A percentile compares a stretch with the other conserved stretches of the same genome.
phyloP scores from a whole-genome alignment of 2,888 invertebrate genomes.

The Xylocampa areola region DNA sequence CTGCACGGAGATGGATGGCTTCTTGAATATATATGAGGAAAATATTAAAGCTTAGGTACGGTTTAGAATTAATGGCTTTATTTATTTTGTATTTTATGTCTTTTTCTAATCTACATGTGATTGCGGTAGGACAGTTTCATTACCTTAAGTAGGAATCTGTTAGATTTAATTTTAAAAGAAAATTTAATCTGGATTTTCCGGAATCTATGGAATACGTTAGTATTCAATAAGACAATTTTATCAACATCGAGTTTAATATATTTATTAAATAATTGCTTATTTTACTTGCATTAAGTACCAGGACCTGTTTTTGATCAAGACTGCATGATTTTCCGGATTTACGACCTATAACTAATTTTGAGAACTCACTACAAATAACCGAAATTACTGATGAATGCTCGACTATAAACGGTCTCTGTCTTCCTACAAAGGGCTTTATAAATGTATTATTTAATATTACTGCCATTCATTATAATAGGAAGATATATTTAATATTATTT shows the following conservation, averaged over 20 bases:
- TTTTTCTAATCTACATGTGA: slow-evolving; percentile 3
- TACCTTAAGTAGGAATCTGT: no score
- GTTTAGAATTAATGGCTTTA: slow-evolving; percentile 17
- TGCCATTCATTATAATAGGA: slow-evolving; percentile 9
- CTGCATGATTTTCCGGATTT: background rate
- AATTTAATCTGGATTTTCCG: no score
- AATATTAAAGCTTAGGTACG: slow-evolving; percentile 48
- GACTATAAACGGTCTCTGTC: background rate
- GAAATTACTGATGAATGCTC: slow-evolving; percentile 8
- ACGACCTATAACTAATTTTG: background rate
- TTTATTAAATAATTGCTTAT: no score
- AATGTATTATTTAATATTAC: background rate
- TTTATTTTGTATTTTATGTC: slow-evolving; percentile 24
- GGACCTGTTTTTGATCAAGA: background rate
- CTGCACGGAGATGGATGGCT: slow-evolving; percentile 56
- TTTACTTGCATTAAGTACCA: no score
- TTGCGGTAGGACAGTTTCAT: slow-evolving; percentile 5
- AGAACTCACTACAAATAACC: background rate
- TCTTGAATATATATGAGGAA: slow-evolving; percentile 62
- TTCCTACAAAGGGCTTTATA: slow-evolving; percentile 16
- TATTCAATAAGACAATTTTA: no score
- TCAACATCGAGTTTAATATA: no score
- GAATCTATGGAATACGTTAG: no score
- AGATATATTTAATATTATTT: slow-evolving; percentile 17
- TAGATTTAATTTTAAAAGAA: no score